A percentile compares a stretch with the other conserved stretches of the same genome.
phyloP scores from a whole-genome alignment of 2,797 vertebrate genomes.

The Simalia tracyae region DNA sequence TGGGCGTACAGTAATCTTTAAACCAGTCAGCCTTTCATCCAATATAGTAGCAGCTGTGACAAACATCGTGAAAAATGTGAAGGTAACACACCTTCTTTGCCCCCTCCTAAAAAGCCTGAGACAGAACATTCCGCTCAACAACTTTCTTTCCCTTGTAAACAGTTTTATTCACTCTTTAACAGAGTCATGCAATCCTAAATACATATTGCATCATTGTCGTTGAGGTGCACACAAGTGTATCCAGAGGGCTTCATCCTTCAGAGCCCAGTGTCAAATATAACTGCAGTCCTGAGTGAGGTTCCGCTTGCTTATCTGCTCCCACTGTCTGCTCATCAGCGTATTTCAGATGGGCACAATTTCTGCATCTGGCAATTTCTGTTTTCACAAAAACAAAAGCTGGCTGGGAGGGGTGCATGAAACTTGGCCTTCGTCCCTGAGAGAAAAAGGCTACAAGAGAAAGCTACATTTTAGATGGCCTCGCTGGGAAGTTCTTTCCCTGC shows the following conservation, averaged over 20 bases:
- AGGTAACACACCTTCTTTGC: neutral
- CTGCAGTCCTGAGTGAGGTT: constrained; percentile 18
- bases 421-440: neutral
- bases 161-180: constrained; percentile 62
- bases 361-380: neutral
- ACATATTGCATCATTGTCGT: constrained; percentile 58
- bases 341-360: neutral
- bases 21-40: neutral
- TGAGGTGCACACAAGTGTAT: constrained; percentile 11
- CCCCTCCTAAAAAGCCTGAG: neutral
- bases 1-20: neutral
- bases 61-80: neutral
- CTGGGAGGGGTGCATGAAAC: neutral
- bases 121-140: neutral
- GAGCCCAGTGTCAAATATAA: neutral
- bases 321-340: neutral
- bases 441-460: neutral
- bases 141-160: constrained; percentile 55
- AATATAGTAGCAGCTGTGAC: neutral
- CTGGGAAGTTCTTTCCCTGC: neutral
- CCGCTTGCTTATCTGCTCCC: constrained; percentile 16
- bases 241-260: neutral
- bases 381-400: neutral
- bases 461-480: constrained; percentile 10
- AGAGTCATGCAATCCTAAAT: constrained; percentile 67